Percentiles rank a stretch among this genome's conserved stretches.
phyloP scores from a whole-genome alignment of 2,797 vertebrate genomes.

The Lycodopsis pacificus region DNA sequence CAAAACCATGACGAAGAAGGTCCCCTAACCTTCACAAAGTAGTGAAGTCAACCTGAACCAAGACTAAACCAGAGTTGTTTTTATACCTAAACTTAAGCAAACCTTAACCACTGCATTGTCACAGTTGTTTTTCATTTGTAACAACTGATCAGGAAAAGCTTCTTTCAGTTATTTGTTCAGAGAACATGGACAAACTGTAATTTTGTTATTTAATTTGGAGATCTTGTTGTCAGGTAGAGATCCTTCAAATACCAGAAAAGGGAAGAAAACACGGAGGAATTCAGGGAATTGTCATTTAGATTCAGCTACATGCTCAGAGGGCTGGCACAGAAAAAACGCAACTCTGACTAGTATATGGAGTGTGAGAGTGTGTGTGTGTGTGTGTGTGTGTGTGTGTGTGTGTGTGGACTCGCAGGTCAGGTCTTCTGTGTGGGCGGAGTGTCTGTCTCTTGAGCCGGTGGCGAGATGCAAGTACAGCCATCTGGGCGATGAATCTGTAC shows the following conservation, averaged over 20 bases:
- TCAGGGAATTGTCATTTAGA: not conserved
- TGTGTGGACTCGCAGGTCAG: slow-evolving; percentile 47
- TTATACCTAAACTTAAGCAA: not conserved
- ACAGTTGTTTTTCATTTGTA: not conserved
- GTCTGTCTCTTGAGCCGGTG: slow-evolving; percentile 58
- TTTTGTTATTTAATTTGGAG: not conserved
- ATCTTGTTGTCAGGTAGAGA: not conserved
- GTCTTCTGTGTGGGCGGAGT: slow-evolving; percentile 58
- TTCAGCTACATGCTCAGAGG: not conserved
- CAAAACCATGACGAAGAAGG: not conserved
- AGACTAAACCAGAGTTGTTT: not conserved
- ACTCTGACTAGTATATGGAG: slow-evolving; percentile 18
- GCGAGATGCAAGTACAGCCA: slow-evolving; percentile 48
- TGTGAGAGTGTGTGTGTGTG: not conserved
- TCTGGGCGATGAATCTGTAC: slow-evolving; percentile 61
- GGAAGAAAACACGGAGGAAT: too few species aligned
- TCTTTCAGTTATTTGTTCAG: not conserved
- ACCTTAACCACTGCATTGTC: rapidly evolving
- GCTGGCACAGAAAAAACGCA: not conserved
- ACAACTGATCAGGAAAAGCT: not conserved
- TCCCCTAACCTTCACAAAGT: not conserved
- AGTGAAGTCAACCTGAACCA: not conserved
- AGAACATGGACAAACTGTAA: not conserved
- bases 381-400: slow-evolving; percentile 9
- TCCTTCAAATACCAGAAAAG: not conserved